Percentiles rank a stretch among this genome's conserved stretches.
Evolutionary conservation across 2,797 vertebrate species (phyloP).

Genomic region (Coccyzus lansbergi): DNA sequence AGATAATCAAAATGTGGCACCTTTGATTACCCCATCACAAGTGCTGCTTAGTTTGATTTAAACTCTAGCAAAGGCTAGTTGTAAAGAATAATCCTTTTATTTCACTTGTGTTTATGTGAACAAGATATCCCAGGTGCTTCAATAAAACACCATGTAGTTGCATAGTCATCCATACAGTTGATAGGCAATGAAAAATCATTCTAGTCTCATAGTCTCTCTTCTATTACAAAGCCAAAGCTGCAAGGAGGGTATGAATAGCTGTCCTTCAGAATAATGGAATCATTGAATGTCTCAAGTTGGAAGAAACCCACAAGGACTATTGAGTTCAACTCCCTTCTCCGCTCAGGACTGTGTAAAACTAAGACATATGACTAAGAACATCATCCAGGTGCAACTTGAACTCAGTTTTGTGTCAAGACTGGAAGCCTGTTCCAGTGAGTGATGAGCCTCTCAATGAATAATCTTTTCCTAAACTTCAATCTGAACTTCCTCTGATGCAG

Average conservation of each 20-base stretch:
- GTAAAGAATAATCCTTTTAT: background rate
- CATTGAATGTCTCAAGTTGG: background rate
- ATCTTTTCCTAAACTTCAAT: background rate
- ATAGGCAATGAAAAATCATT: background rate
- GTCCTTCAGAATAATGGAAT: background rate
- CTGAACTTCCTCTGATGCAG: background rate
- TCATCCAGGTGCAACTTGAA: background rate
- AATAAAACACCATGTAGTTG: background rate
- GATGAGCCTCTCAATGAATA: background rate
- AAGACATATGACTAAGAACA: fast-evolving
- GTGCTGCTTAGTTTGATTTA: background rate
- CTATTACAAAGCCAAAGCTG: background rate
- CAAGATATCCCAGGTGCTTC: background rate
- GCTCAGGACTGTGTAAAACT: background rate
- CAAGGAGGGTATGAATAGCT: background rate
- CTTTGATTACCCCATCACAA: background rate
- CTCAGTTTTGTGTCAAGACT: background rate
- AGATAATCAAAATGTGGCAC: background rate
- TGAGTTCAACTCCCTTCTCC: background rate
- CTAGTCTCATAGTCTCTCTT: background rate
- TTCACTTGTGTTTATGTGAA: background rate
- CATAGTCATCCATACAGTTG: background rate
- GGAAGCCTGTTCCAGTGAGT: background rate
- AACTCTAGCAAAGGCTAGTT: background rate
- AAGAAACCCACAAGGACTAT: background rate